Evolutionary conservation across 2,797 vertebrate species (phyloP), one percentile per base, ranked within the genome.

Genomic region (Paedocypris micromegethes): DNA sequence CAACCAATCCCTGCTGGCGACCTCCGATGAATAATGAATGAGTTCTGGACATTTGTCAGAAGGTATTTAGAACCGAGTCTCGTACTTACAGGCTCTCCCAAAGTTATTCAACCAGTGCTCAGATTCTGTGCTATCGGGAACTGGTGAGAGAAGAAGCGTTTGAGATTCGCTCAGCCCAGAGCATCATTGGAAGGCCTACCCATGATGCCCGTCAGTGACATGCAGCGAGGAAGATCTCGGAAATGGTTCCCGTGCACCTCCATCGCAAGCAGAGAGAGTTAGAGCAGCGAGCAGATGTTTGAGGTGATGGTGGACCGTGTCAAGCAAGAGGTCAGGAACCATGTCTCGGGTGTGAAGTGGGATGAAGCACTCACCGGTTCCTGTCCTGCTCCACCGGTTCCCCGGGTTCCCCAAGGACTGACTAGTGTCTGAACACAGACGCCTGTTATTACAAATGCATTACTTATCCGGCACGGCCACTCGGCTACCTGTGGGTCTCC

Each of bases 81-180:
- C 23, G 23, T 78, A 92, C 91, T 92, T 91, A 92, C 90, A 79
- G 83, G 87, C 82, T 9, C 86, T 83, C 87, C 87, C 88, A 84
- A 82, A 84, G 86, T 86, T 88, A 87, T 89, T 86, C 84, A 82
- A 86, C 91, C 90, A 91, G 81, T 87, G 86, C 75, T 91, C 88
- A 86, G 81, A 86, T 51, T 91, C 88, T 79, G 91, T 87, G 68
- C 86, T 72, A 79, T 87, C 88, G 83, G 89, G 87, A 83, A 85
- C 88, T 78, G 83, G 80, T 81, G 83, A 85, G 80, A 88, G 52
- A 75, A 58, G 62, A 66, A 60, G 59, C 47, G 80, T 83, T 78
- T 76, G 83, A 69, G 87, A 86, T 88, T 86, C 88, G 84, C 83
- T 82, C 66, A 78, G 74, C 72, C 5, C 73, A 51, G 66, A 78